These are phyloP conservation scores for Cyclina sinensis DNA, from an alignment of 1,140 invertebrate genomes.

Conservation along the genomic window DNA sequence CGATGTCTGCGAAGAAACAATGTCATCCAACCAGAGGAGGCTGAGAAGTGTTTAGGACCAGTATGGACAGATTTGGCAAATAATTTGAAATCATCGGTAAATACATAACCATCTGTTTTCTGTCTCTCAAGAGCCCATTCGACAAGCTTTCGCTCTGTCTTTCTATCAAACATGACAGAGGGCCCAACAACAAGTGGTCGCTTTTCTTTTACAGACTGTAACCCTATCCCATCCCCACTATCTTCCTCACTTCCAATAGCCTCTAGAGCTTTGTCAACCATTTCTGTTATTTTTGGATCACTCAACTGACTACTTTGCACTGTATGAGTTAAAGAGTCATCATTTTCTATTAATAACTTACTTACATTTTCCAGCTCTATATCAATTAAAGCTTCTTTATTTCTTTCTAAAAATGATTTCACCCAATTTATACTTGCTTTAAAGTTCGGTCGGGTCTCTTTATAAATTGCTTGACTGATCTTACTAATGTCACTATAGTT, in stretches of 20 bases:
- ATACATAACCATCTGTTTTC: slow-evolving; percentile 54
- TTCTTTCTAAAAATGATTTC: slow-evolving; percentile 46
- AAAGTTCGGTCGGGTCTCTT: slow-evolving; percentile 60
- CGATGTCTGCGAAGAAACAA: slow-evolving; percentile 57
- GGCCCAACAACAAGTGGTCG: slow-evolving; percentile 57
- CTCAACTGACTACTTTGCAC: neutral
- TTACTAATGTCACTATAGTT: slow-evolving; percentile 64
- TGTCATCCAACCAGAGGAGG: slow-evolving; percentile 61
- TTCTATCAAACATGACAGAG: slow-evolving; percentile 59
- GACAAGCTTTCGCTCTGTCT: slow-evolving; percentile 49
- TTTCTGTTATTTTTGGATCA: slow-evolving; percentile 48
- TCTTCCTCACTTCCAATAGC: slow-evolving; percentile 15
- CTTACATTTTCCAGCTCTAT: slow-evolving; percentile 63
- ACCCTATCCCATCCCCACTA: neutral
- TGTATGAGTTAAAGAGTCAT: neutral
- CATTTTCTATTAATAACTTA: slow-evolving; percentile 58
- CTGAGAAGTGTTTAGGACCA: slow-evolving; percentile 55
- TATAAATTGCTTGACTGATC: slow-evolving; percentile 59
- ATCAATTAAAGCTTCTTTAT: slow-evolving; percentile 36
- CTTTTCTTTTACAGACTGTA: neutral
- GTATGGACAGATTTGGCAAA: slow-evolving; percentile 62
- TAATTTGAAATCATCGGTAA: slow-evolving; percentile 66
- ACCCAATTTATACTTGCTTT: slow-evolving; percentile 62
- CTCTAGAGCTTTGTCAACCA: slow-evolving; percentile 57
- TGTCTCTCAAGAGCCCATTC: slow-evolving; percentile 59